A percentile compares a stretch with the other conserved stretches of the same genome.
Conservation (phyloP, 2,113 vertebrate genomes). For the Atlantisia rogersi region DNA sequence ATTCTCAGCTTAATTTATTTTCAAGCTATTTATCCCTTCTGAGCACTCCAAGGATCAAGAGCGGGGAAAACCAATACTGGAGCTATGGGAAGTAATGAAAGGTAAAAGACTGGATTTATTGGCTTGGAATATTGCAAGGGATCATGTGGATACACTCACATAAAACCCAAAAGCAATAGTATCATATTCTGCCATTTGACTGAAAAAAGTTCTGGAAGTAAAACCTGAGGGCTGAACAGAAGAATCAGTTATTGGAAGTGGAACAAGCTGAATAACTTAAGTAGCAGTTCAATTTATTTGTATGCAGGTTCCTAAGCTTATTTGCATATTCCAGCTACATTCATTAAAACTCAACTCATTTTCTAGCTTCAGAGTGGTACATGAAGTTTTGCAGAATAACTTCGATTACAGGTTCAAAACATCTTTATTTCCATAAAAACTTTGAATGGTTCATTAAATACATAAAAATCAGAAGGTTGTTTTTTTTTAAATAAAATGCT, state of each 20-base stretch:
- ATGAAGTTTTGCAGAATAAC: neutral
- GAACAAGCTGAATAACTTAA: neutral
- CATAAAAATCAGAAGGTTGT: neutral
- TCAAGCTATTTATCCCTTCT: neutral
- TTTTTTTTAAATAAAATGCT: neutral
- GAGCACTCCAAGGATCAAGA: neutral
- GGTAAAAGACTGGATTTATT: neutral
- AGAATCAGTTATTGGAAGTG: neutral
- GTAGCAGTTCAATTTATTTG: neutral
- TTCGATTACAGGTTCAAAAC: neutral
- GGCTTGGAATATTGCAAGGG: neutral
- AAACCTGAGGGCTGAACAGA: neutral
- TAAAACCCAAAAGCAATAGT: neutral
- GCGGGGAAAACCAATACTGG: neutral
- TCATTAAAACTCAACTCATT: neutral
- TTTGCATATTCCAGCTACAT: neutral
- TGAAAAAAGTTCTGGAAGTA: neutral
- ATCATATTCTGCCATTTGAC: neutral
- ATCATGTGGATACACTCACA: neutral
- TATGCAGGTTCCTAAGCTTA: neutral
- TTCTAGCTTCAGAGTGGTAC: neutral
- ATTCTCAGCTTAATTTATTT: neutral
- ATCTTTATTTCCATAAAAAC: neutral
- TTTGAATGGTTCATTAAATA: neutral
- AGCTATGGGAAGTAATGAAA: neutral